Percentiles rank a stretch among this genome's conserved stretches.
These are phyloP conservation scores for Porphyrio hochstetteri DNA, from an alignment of 2,113 vertebrate species.

Conservation along the genomic window DNA sequence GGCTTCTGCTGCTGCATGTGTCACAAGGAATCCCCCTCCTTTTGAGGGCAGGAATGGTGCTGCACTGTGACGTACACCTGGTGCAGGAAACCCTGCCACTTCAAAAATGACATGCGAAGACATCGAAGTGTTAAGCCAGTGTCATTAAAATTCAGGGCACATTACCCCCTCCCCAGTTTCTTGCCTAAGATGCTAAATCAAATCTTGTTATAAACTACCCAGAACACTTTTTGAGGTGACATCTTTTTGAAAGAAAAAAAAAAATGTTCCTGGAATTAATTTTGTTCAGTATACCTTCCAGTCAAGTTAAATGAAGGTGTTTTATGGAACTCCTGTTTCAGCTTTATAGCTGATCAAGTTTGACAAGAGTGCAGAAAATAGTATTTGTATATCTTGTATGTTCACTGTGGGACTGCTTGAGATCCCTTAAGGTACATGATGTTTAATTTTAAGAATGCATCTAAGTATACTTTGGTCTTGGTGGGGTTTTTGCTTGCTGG, in stretches of 20 bases:
- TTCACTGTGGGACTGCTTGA: background rate
- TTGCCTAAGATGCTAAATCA: slow-evolving; percentile 26
- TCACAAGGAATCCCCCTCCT: background rate
- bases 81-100: background rate
- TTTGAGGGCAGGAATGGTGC: background rate
- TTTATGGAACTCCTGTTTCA: slow-evolving; percentile 52
- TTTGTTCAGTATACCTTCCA: slow-evolving; percentile 43
- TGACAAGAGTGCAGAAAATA: slow-evolving; percentile 31
- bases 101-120: slow-evolving; percentile 28
- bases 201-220: slow-evolving; percentile 40
- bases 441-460: slow-evolving; percentile 14
- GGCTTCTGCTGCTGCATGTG: background rate
- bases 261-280: slow-evolving; percentile 32
- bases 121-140: background rate
- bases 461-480: background rate
- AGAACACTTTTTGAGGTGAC: slow-evolving; percentile 26
- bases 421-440: background rate
- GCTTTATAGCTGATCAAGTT: slow-evolving; percentile 20
- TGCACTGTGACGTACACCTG: background rate
- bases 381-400: background rate
- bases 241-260: slow-evolving; percentile 27
- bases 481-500: background rate
- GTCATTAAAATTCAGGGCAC: slow-evolving; percentile 59
- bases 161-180: slow-evolving; percentile 12
- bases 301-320: slow-evolving; percentile 50